Evolutionary conservation across 1,140 invertebrate species (phyloP).

Genomic region (Matsumurasca onukii): DNA sequence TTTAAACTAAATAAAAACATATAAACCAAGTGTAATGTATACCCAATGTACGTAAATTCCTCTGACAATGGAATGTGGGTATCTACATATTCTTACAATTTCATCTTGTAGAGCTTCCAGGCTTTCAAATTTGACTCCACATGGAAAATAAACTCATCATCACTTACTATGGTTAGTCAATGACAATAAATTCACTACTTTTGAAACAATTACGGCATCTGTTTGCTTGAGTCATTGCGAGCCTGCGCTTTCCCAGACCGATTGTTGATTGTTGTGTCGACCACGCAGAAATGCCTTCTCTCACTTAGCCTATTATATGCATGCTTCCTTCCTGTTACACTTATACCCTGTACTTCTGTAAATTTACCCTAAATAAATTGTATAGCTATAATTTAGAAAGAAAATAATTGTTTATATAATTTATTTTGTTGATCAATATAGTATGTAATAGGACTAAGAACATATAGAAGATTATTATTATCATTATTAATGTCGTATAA

Average conservation of each 20-base stretch:
- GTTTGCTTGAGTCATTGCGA: not conserved
- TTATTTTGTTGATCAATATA: conserved; percentile 4
- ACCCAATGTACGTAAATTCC: too few relatives aligned
- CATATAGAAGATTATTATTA: conserved; percentile 8
- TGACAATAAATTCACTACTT: conserved; percentile 16
- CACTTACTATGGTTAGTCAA: conserved; percentile 12
- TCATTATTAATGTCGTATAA: conserved; percentile 24
- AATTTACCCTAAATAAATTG: not conserved
- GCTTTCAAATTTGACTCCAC: conserved; percentile 1
- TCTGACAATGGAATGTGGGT: too few relatives aligned
- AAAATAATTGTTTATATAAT: not conserved
- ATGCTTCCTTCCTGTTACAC: not conserved
- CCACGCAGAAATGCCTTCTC: not conserved
- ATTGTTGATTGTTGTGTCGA: not conserved
- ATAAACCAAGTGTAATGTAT: not conserved
- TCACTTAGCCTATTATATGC: not conserved
- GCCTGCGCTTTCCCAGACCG: not conserved
- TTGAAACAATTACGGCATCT: conserved; percentile 9
- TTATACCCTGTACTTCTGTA: not conserved
- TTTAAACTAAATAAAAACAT: too few relatives aligned
- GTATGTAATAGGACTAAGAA: not conserved
- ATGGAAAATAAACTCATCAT: not conserved
- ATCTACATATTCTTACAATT: too few relatives aligned
- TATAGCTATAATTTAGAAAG: conserved; percentile 18
- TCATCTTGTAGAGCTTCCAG: conserved; percentile 22